Conservation (phyloP, 2,797 vertebrate genomes). For the Myiotriccus ornatus region DNA sequence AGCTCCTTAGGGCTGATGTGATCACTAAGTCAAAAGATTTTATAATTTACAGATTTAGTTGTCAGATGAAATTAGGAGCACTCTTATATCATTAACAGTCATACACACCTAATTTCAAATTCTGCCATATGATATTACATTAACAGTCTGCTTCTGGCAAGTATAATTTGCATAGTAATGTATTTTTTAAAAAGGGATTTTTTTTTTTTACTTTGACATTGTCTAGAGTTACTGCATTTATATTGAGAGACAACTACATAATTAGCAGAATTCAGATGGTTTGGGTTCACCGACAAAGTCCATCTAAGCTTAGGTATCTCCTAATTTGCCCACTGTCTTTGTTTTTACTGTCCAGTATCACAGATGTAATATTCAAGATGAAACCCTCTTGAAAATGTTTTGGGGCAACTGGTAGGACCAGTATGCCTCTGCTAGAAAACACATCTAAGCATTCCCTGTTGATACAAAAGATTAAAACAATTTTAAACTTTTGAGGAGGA, state of each 20-base stretch:
- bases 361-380: background rate
- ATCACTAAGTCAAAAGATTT: constrained; percentile 63
- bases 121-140: constrained; percentile 51
- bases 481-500: background rate
- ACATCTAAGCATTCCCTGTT: background rate
- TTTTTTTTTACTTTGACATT: background rate
- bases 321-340: background rate
- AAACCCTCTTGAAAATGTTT: background rate
- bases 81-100: constrained; percentile 37
- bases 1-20: constrained; percentile 63
- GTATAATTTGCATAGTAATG: constrained; percentile 49
- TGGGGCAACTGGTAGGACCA: background rate
- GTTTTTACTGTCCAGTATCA: background rate
- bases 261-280: background rate
- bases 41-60: constrained; percentile 68
- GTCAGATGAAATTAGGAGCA: constrained; percentile 58
- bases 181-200: background rate
- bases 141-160: constrained; percentile 47
- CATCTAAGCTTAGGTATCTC: background rate
- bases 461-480: background rate
- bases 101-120: constrained; percentile 65
- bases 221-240: background rate
- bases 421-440: background rate
- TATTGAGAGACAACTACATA: background rate
- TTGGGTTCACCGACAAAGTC: background rate